Base-by-base conservation (phyloP, 2,888 invertebrate genomes). In the Pyrocoelia pectoralis region DNA sequence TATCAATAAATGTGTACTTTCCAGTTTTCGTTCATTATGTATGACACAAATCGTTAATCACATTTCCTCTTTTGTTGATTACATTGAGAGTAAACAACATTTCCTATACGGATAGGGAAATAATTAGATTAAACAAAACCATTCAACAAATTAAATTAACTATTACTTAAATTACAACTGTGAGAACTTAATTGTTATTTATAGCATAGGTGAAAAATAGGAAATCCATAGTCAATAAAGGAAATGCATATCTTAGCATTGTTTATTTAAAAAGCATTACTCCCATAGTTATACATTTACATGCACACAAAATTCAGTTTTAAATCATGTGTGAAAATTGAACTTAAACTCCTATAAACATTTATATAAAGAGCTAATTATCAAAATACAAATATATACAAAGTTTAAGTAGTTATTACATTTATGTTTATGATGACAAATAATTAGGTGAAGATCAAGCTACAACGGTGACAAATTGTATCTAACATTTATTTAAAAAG, bases 211-310 rank as follows among this genome's bases (percentile, higher is more conserved):
- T n/a, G n/a, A n/a, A n/a, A n/a, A n/a, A n/a, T n/a, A n/a, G n/a
- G 24, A 24, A 24, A 6, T 24, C 3, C 24, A 2, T 33, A 33
- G 3, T n/a, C n/a, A 33, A 8, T n/a, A 33, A 33, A 10, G 10
- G 2, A 33, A 10, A 10, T 33, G 9, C 2, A n/a, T 33, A 33
- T 33, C 33, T 33, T 33, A 33, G 33, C 33, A 33, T 33, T 33
- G 33, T 33, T 33, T 33, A 33, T 29, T 48, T 46, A 46, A 66
- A 66, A 66, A 66, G 62, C 64, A 46, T 56, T 46, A 46, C 17
- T 46, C 60, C 62, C 61, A 59, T 59, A 43, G 54, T 66, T 66
- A 62, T 66, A 66, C 66, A 66, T 55, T 59, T 66, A 61, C 58
- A 66, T 51, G 52, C 58, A 51, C 41, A 58, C 19, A 58, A 14